Percentiles rank a stretch among this genome's conserved stretches.
Evolutionary conservation across 2,113 vertebrate species (phyloP).

Genomic region (Merops nubicus): DNA sequence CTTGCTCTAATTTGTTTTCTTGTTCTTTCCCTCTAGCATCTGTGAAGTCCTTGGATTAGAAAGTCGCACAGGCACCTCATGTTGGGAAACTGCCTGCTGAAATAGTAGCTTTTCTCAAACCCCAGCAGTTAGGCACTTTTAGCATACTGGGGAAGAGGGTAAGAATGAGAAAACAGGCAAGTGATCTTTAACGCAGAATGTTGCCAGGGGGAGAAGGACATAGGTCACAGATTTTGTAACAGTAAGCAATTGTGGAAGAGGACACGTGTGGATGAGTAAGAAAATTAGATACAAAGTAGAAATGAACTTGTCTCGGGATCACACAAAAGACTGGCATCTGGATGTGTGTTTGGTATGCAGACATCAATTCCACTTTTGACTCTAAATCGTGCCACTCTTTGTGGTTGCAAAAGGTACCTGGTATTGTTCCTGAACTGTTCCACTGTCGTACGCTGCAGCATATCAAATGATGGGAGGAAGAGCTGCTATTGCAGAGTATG

Average conservation of each 20-base stretch:
- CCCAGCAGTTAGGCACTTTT: background rate
- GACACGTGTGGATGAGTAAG: background rate
- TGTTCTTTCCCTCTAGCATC: background rate
- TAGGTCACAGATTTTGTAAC: conserved; percentile 14
- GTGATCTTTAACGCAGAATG: conserved; percentile 1
- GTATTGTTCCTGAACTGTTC: background rate
- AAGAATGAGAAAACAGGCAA: background rate
- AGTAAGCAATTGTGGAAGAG: background rate
- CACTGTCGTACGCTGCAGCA: background rate
- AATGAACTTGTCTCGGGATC: background rate
- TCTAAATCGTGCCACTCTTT: background rate
- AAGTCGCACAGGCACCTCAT: background rate
- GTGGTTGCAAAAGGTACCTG: background rate
- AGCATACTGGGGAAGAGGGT: background rate
- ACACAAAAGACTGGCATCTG: background rate
- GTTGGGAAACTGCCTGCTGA: background rate
- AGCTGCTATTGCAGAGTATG: background rate
- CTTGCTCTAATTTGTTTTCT: background rate
- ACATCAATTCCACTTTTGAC: background rate
- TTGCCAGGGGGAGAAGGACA: background rate
- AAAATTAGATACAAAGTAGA: background rate
- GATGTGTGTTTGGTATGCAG: background rate
- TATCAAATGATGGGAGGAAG: background rate
- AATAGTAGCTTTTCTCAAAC: background rate
- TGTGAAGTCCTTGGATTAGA: background rate